Evolutionary conservation across 2,888 invertebrate genomes (phyloP).

Genomic region (Drosophila putrida): DNA sequence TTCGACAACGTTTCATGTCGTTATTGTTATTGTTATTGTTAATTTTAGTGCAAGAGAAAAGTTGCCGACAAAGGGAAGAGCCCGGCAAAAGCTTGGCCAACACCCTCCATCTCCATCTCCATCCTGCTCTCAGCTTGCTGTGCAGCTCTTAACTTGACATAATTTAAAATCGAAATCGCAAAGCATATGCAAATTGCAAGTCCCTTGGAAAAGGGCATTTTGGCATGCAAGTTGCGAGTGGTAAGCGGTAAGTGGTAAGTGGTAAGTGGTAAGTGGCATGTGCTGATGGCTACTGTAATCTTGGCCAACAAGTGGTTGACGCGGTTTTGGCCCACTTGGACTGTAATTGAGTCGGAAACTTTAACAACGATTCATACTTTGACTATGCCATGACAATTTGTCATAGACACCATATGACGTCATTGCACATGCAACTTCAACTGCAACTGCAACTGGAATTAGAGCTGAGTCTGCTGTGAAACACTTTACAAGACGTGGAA

Average conservation of each 20-base stretch:
- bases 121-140: too few species aligned
- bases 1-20: constrained; percentile 49
- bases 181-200: constrained; percentile 70
- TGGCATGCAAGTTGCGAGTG: constrained; percentile 53
- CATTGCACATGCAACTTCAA: constrained; percentile 27
- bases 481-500: neutral
- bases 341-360: neutral
- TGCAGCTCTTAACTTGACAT: constrained; percentile 42
- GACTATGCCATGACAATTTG: constrained; percentile 43
- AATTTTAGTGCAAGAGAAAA: constrained; percentile 14
- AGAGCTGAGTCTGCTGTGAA: constrained; percentile 2
- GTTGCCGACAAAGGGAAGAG: constrained; percentile 35
- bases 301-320: constrained; percentile 47
- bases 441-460: constrained; percentile 29
- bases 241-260: constrained; percentile 22
- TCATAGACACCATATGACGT: constrained; percentile 56
- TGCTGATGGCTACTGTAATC: constrained; percentile 21
- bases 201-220: constrained; percentile 50
- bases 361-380: neutral
- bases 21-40: constrained; percentile 17
- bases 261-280: neutral
- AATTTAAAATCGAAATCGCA: constrained; percentile 66
- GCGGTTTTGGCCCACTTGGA: constrained; percentile 7
- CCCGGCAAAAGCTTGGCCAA: constrained; percentile 3
- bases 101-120: too few species aligned